Conservation (phyloP, 2,888 invertebrate genomes). For the Mesochorus sp. region DNA sequence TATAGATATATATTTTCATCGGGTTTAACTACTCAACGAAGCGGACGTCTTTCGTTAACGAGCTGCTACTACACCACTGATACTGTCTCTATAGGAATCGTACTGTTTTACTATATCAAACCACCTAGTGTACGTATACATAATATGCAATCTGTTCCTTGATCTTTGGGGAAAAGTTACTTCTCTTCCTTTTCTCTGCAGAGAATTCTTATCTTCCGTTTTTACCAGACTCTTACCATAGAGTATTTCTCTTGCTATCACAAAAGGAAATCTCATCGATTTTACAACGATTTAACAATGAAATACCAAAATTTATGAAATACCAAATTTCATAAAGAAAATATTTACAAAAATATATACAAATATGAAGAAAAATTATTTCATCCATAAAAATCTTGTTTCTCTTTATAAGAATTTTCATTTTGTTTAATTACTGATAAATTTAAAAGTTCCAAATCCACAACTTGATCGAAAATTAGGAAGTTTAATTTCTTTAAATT, state of each 20-base stretch:
- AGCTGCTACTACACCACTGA: slow-evolving; percentile 31
- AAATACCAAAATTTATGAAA: background rate
- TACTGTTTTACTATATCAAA: background rate
- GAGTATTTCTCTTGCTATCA: slow-evolving; percentile 19
- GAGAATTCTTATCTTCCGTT: background rate
- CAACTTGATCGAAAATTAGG: no score
- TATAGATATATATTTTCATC: background rate
- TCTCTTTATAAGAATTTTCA: background rate
- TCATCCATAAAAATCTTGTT: background rate
- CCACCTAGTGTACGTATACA: background rate
- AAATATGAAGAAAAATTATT: background rate
- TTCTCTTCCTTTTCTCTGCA: slow-evolving; percentile 6
- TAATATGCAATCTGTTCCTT: background rate
- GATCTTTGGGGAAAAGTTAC: background rate
- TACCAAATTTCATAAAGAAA: background rate
- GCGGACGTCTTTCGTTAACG: slow-evolving; percentile 48
- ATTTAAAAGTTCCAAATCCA: no score
- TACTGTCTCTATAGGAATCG: background rate
- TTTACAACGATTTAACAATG: slow-evolving; percentile 10
- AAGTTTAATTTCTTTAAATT: no score
- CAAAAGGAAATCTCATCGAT: slow-evolving; percentile 10
- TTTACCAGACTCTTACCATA: background rate
- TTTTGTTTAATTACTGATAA: no score
- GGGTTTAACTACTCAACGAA: slow-evolving; percentile 34
- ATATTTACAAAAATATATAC: background rate